A percentile compares a stretch with the other conserved stretches of the same genome.
phyloP scores from a whole-genome alignment of 1,140 invertebrate species.

The Drosophila takahashii region DNA sequence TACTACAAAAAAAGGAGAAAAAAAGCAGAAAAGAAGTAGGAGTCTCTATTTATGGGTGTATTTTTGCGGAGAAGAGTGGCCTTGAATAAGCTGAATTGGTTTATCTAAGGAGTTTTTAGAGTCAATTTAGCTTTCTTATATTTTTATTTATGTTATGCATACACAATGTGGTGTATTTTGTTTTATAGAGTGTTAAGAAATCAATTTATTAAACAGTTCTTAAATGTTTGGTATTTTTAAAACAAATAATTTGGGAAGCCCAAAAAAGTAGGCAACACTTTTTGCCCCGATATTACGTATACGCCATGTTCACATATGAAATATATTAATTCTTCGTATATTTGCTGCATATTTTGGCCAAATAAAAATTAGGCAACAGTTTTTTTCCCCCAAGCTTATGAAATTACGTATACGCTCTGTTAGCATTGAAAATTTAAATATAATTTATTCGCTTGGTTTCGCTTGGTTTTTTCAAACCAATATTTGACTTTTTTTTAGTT shows the following conservation, averaged over 20 bases:
- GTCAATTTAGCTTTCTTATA: slow-evolving; percentile 6
- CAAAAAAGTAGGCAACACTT: slow-evolving; percentile 3
- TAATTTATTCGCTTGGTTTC: not conserved
- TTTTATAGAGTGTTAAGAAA: too few relatives aligned
- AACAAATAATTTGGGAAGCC: too few relatives aligned
- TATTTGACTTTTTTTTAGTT: too few relatives aligned
- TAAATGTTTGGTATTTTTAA: not conserved
- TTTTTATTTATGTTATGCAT: not conserved
- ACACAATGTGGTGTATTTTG: too few relatives aligned
- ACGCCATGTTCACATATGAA: slow-evolving; percentile 2
- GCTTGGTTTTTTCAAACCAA: not conserved
- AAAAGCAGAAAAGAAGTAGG: slow-evolving; percentile 7
- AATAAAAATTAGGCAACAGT: not conserved
- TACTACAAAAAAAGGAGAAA: slow-evolving; percentile 7
- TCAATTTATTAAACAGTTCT: too few relatives aligned
- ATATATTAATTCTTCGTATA: not conserved
- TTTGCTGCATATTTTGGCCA: not conserved
- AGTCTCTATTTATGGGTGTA: not conserved
- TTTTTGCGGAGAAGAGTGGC: slow-evolving; percentile 2
- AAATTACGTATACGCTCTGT: not conserved
- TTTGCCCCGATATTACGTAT: slow-evolving; percentile 2
- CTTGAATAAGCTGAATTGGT: slow-evolving; percentile 18
- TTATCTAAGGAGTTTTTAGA: slow-evolving; percentile 20
- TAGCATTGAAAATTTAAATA: not conserved
- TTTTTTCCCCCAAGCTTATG: not conserved